Evolutionary conservation across 2,888 invertebrate genomes (phyloP), one percentile per base, ranked within the genome.

Genomic region (Gerris lacustris): DNA sequence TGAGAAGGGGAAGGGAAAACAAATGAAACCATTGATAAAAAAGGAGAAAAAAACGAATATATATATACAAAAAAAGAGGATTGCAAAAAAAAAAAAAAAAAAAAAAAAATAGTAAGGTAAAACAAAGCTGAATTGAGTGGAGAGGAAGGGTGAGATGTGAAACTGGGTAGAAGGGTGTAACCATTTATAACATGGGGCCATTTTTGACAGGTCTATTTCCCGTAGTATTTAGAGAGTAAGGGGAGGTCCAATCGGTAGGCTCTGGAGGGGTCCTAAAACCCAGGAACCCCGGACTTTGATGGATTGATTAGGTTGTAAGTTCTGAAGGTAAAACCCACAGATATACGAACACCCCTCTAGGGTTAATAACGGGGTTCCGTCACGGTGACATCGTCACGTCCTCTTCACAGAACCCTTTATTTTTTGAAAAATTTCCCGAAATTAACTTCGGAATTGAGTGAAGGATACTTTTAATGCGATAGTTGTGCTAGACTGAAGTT

Each of bases 151-250:
- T 15, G 15, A 55, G 11, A 11, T 15, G 9, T 11, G 9, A 55
- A 55, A 15, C 9, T 9, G 55, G 55, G 9, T 9, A 55, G 15
- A 9, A 11, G 11, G 11, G 15, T 55, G 55, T 55, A 55, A 55
- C 55, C 55, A 55, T 55, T 55, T 55, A 55, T 55, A 55, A 55
- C 55, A 55, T 55, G 11, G 55, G 55, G 15, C 55, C 55, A 55
- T 55, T 55, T 55, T 55, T 55, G 55, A 55, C 55, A 55, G 55
- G 55, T 55, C 55, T 55, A 55, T 55, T 55, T 55, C 55, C 55
- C 55, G 55, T 55, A 15, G 55, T 55, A 55, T 55, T 55, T 55
- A 55, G 55, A 55, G 31, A 31, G 31, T 31, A 55, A 55, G 5
- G 55, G 55, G 9, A 55, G 55, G 55, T 55, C 55, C 55, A 15